Percentiles rank a stretch among this genome's conserved stretches.
These are phyloP conservation scores for Cosmorhoe ocellata DNA, from an alignment of 2,888 invertebrate genomes.

Conservation along the genomic window DNA sequence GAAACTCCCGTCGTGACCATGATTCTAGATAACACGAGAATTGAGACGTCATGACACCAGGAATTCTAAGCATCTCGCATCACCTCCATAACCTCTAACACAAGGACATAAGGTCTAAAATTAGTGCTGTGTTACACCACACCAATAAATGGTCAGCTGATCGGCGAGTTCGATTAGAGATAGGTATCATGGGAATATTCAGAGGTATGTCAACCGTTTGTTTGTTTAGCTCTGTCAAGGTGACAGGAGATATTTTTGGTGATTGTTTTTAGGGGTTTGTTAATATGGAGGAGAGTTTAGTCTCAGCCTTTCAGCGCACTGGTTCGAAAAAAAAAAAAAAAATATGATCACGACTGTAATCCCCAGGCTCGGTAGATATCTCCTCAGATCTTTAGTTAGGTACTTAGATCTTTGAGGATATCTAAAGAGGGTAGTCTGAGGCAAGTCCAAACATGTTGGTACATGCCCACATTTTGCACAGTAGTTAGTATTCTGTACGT, in stretches of 20 bases:
- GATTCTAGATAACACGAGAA: conserved; percentile 66
- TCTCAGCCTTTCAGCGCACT: no score
- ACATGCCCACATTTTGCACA: no score
- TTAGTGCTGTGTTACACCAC: no score
- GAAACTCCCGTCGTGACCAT: conserved; percentile 40
- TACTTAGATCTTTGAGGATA: no score
- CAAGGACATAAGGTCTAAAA: conserved; percentile 34
- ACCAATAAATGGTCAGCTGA: conserved; percentile 47
- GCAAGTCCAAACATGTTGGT: no score
- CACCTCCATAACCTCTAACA: conserved; percentile 26
- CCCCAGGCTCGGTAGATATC: no score
- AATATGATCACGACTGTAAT: no score
- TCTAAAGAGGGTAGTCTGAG: no score
- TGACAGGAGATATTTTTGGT: conserved; percentile 31
- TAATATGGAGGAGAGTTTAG: neutral
- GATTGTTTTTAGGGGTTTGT: conserved; percentile 24
- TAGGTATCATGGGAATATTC: conserved; percentile 68
- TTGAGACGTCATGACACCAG: conserved; percentile 70
- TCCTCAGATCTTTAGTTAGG: no score
- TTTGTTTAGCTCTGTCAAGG: conserved; percentile 44
- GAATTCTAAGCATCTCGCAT: conserved; percentile 54
- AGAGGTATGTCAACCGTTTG: conserved; percentile 53
- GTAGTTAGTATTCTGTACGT: no score
- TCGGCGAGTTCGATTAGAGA: conserved; percentile 70
- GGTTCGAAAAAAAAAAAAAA: no score